These are phyloP conservation scores for Peromyscus maniculatus DNA, from an alignment of 2,113 vertebrate genomes.

Conservation along the genomic window DNA sequence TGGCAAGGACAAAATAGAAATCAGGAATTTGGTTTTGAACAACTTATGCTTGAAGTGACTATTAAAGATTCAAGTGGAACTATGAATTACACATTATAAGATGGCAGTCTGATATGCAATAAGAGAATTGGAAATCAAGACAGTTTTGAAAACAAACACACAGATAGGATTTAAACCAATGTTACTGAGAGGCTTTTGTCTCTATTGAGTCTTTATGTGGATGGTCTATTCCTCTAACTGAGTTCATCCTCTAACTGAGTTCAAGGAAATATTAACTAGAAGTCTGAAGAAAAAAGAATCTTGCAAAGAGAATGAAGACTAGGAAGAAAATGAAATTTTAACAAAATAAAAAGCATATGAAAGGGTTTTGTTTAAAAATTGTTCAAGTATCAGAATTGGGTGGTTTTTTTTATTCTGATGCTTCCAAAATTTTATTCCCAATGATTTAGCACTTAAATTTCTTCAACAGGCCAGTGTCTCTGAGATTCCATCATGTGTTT, in stretches of 20 bases:
- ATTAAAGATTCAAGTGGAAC: neutral
- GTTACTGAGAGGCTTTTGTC: neutral
- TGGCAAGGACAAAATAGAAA: neutral
- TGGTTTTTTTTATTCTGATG: constrained; percentile 22
- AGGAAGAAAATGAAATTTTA: neutral
- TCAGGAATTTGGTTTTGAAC: neutral
- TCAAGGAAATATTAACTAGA: neutral
- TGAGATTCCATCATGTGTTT: neutral
- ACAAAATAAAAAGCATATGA: neutral
- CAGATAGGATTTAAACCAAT: neutral
- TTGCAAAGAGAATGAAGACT: neutral
- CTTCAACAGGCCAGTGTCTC: neutral
- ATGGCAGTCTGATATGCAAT: neutral
- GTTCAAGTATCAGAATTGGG: neutral
- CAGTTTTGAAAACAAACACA: neutral
- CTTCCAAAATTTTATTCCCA: neutral
- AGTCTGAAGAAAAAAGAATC: neutral
- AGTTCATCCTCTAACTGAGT: too few relatives aligned
- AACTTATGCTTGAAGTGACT: neutral
- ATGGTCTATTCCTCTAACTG: fast-evolving
- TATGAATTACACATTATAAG: neutral
- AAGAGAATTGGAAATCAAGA: neutral
- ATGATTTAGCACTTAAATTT: neutral
- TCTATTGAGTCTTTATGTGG: neutral
- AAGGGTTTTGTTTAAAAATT: neutral